Percentiles rank a stretch among this genome's conserved stretches.
Evolutionary conservation across 2,113 vertebrate species (phyloP).

Genomic region (Brachyistius frenatus): DNA sequence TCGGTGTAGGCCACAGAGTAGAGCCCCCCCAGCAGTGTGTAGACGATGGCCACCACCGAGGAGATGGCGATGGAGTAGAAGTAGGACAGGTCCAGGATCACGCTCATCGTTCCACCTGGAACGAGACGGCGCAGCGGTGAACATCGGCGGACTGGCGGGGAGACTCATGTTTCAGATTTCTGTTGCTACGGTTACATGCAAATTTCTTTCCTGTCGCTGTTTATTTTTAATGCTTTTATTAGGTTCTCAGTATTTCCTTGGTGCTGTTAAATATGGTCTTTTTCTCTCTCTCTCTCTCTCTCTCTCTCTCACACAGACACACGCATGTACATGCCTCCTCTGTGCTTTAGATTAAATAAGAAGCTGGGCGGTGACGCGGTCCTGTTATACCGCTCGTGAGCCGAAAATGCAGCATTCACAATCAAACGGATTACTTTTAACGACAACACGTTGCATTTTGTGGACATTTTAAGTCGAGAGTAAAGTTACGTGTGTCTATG

Average conservation of each 20-base stretch:
- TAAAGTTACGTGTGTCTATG: slow-evolving; percentile 28
- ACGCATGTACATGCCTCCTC: slow-evolving; percentile 52
- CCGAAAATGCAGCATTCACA: slow-evolving; percentile 28
- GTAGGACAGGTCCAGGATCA: slow-evolving; percentile 85
- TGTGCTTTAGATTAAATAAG: slow-evolving; percentile 16
- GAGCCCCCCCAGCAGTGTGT: slow-evolving; percentile 88
- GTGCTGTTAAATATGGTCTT: background rate
- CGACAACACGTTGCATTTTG: slow-evolving; percentile 17
- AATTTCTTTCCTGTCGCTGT: background rate
- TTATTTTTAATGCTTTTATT: slow-evolving; percentile 28
- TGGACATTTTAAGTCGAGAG: slow-evolving; percentile 13
- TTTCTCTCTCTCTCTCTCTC: background rate
- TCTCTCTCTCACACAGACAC: slow-evolving; percentile 46
- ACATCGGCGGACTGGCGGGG: background rate
- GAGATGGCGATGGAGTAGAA: slow-evolving; percentile 85
- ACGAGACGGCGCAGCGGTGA: slow-evolving; percentile 56
- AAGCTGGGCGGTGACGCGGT: slow-evolving; percentile 19
- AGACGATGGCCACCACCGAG: slow-evolving; percentile 84
- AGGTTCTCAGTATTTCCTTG: slow-evolving; percentile 35
- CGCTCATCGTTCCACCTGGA: slow-evolving; percentile 87
- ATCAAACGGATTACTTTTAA: background rate
- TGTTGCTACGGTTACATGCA: slow-evolving; percentile 61
- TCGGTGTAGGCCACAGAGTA: slow-evolving; percentile 91
- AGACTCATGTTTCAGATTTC: background rate
- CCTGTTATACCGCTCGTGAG: slow-evolving; percentile 27